A percentile compares a stretch with the other conserved stretches of the same genome.
Evolutionary conservation across 2,888 invertebrate genomes (phyloP).

Genomic region (Protophormia terraenovae): DNA sequence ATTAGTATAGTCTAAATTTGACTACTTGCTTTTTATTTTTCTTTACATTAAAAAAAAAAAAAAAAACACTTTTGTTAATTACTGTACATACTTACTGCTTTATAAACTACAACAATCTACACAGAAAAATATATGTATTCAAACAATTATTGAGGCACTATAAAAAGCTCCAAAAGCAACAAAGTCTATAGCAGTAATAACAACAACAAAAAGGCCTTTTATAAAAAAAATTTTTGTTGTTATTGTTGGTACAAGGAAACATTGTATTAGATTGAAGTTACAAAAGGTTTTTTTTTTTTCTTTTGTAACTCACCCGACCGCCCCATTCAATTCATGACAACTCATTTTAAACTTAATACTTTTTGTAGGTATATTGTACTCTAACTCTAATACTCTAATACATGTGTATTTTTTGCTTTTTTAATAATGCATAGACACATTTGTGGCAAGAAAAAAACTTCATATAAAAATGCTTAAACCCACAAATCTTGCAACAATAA

Average conservation of each 20-base stretch:
- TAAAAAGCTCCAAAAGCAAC: not conserved
- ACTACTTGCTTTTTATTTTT: too few species aligned
- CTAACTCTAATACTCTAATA: not conserved
- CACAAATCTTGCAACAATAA: not conserved
- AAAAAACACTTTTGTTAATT: not conserved
- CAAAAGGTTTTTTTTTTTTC: not conserved
- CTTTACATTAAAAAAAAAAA: too few species aligned
- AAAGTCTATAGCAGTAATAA: slow-evolving; percentile 17
- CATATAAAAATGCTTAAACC: not conserved
- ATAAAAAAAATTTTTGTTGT: not conserved
- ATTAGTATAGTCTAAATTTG: too few species aligned
- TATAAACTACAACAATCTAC: not conserved
- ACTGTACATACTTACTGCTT: too few species aligned
- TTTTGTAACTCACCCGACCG: slow-evolving; percentile 11
- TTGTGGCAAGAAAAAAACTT: not conserved
- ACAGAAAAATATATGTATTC: not conserved
- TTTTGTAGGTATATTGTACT: too few species aligned
- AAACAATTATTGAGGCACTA: slow-evolving; percentile 44
- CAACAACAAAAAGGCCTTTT: not conserved
- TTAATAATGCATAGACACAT: too few species aligned
- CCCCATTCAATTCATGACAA: not conserved
- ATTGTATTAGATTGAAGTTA: slow-evolving; percentile 14
- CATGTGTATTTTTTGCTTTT: not conserved
- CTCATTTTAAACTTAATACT: too few species aligned
- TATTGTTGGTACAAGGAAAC: slow-evolving; percentile 38